phyloP scores from a whole-genome alignment of 2,797 vertebrate species.

The Pterois miles region DNA sequence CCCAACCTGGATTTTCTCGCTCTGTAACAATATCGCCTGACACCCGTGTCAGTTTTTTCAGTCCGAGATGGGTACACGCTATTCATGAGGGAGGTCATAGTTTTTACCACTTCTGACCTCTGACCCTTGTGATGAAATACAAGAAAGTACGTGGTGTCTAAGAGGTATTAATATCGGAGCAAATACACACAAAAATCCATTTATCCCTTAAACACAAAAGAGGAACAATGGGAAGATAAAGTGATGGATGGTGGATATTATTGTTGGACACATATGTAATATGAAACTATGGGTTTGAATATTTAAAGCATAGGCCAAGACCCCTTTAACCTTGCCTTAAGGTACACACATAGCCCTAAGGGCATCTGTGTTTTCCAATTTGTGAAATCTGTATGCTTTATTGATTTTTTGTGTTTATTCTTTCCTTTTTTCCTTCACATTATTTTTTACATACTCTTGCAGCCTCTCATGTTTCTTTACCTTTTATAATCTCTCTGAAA shows the following conservation, averaged over 20 bases:
- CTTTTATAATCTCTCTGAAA: background rate
- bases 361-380: constrained; percentile 6
- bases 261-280: background rate
- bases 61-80: background rate
- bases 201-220: background rate
- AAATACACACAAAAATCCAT: background rate
- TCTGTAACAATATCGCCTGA: too few relatives aligned
- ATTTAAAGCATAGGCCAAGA: background rate
- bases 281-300: background rate
- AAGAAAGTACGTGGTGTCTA: background rate
- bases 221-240: background rate
- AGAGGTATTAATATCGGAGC: background rate
- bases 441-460: background rate
- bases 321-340: background rate
- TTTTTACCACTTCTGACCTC: background rate
- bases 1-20: too few relatives aligned
- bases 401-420: background rate
- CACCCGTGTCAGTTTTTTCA: too few relatives aligned
- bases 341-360: background rate
- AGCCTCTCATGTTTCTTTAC: background rate
- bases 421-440: background rate
- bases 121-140: background rate
- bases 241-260: background rate
- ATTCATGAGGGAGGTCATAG: background rate
- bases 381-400: background rate